Evolutionary conservation across 2,888 invertebrate genomes (phyloP).

Genomic region (Villa cingulata): DNA sequence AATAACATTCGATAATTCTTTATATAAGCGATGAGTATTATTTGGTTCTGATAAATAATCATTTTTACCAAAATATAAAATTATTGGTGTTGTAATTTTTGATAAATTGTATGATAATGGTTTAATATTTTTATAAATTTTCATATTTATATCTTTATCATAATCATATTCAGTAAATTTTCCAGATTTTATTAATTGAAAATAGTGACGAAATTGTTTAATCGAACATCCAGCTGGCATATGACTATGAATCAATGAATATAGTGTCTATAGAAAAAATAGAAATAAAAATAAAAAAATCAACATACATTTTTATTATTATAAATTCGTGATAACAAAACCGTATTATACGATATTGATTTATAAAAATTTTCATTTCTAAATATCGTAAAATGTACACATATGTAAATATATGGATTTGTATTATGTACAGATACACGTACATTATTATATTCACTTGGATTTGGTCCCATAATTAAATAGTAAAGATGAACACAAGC

Average conservation of each 20-base stretch:
- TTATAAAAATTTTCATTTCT: no score
- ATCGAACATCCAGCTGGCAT: conserved; percentile 41
- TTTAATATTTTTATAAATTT: conserved; percentile 32
- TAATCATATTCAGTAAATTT: conserved; percentile 36
- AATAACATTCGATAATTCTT: background rate
- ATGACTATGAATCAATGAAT: conserved; percentile 45
- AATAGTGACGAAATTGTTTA: conserved; percentile 39
- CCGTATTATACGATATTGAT: no score
- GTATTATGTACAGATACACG: background rate
- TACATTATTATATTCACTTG: background rate
- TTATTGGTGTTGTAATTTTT: conserved; percentile 33
- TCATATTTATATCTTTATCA: conserved; percentile 31
- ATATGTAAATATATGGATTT: background rate
- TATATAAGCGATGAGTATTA: conserved; percentile 4
- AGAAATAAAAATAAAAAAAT: no score
- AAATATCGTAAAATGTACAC: no score
- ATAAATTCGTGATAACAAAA: no score
- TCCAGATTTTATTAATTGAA: conserved; percentile 29
- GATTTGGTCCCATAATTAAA: background rate
- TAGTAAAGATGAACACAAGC: background rate
- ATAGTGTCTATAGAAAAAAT: conserved; percentile 19
- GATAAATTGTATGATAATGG: conserved; percentile 36
- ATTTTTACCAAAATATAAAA: conserved; percentile 37
- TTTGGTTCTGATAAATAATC: conserved; percentile 40
- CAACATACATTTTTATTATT: no score